A percentile compares a stretch with the other conserved stretches of the same genome.
These are phyloP conservation scores for Parotocinclus haroldoi DNA, from an alignment of 2,797 vertebrate species.

Conservation along the genomic window DNA sequence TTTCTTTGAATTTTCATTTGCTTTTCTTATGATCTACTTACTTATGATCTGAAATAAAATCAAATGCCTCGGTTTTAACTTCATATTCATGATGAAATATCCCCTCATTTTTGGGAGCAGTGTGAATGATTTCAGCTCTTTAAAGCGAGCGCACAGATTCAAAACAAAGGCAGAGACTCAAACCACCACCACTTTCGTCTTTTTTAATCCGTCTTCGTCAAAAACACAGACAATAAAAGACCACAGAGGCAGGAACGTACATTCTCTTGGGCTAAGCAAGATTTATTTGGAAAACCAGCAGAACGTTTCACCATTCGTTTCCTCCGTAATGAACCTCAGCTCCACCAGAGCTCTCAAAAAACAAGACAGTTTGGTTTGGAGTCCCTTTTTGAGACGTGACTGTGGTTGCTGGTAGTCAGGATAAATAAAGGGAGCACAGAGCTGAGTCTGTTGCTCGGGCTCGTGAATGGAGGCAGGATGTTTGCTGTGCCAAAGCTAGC, in stretches of 20 bases:
- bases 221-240: conserved; percentile 50
- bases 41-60: no score
- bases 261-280: conserved; percentile 63
- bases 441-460: conserved; percentile 18
- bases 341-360: conserved; percentile 53
- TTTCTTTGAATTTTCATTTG: no score
- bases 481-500: conserved; percentile 33
- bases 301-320: conserved; percentile 72
- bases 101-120: no score
- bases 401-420: conserved; percentile 15
- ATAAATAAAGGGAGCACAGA: conserved; percentile 8
- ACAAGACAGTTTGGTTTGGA: conserved; percentile 34
- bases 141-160: neutral
- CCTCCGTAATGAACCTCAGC: conserved; percentile 71
- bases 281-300: conserved; percentile 78
- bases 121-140: no score
- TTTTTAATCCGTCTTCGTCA: conserved; percentile 12
- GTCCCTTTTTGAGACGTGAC: conserved; percentile 14
- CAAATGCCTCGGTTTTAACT: no score
- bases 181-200: conserved; percentile 8
- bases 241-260: conserved; percentile 66
- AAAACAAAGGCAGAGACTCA: conserved; percentile 12
- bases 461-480: conserved; percentile 25
- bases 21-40: no score
- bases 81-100: no score